phyloP scores from a whole-genome alignment of 23 tunicate genomes.

The Diplosoma virens region DNA sequence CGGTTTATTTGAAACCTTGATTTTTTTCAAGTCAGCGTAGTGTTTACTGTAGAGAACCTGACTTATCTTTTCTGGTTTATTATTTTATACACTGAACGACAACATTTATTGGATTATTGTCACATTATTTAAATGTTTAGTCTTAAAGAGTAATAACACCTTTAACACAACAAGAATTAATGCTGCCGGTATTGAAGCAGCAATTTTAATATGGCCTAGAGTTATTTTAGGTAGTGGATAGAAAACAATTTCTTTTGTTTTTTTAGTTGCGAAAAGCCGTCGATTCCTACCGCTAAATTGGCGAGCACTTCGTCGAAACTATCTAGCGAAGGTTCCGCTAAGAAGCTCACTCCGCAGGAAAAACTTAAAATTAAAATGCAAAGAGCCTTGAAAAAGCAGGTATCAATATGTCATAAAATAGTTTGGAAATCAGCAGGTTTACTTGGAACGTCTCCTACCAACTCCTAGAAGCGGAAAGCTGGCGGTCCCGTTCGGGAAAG shows the following conservation, averaged over 20 bases:
- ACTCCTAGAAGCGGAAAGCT: background rate
- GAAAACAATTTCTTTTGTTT: background rate
- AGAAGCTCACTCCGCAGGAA: conserved; percentile 86
- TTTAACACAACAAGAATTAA: too few species aligned
- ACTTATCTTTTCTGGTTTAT: too few species aligned
- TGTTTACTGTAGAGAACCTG: too few species aligned
- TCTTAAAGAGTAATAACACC: too few species aligned
- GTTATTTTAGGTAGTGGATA: too few species aligned
- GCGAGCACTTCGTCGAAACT: background rate
- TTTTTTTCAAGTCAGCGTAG: too few species aligned
- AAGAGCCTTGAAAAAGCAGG: conserved; percentile 93
- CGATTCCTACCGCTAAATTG: background rate
- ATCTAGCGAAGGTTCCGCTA: background rate
- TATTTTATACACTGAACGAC: too few species aligned
- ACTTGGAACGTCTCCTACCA: background rate
- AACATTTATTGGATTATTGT: too few species aligned
- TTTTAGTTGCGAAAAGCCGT: conserved; percentile 7
- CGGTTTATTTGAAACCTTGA: too few species aligned
- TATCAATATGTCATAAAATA: background rate
- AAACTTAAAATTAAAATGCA: conserved; percentile 88
- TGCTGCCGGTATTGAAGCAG: too few species aligned
- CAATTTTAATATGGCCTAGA: too few species aligned
- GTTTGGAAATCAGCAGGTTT: background rate
- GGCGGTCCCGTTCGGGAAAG: background rate
- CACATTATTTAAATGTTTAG: too few species aligned